Evolutionary conservation across 1,140 invertebrate species (phyloP).

Genomic region (Homalodisca vitripennis): DNA sequence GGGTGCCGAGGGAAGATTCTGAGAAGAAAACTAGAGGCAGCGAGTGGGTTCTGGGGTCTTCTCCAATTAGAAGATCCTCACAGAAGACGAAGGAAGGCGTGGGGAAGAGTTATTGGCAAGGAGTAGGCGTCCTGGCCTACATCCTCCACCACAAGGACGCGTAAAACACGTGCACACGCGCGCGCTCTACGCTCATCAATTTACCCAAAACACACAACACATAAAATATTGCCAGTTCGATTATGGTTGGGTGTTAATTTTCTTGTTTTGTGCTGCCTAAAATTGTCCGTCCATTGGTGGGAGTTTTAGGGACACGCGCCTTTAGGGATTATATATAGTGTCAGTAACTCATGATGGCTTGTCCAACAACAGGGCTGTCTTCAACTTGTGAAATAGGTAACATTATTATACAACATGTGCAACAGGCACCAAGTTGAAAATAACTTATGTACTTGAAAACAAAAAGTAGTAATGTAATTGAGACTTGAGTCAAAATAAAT

Average conservation of each 20-base stretch:
- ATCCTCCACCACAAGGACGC: constrained; percentile 9
- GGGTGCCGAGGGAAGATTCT: background rate
- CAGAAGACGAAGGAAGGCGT: constrained; percentile 19
- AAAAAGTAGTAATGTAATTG: too few species aligned
- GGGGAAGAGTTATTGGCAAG: constrained; percentile 21
- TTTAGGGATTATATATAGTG: too few species aligned
- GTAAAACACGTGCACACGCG: background rate
- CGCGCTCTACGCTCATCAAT: constrained; percentile 12
- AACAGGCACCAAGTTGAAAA: too few species aligned
- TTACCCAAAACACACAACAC: constrained; percentile 20
- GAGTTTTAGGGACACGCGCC: background rate
- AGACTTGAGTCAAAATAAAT: too few species aligned
- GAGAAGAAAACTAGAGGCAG: too few species aligned
- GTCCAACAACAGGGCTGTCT: too few species aligned
- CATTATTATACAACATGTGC: too few species aligned
- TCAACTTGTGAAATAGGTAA: too few species aligned
- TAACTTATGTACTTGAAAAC: too few species aligned
- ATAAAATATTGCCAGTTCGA: constrained; percentile 24
- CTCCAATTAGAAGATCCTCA: constrained; percentile 18
- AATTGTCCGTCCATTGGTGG: background rate
- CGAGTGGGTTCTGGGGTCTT: background rate
- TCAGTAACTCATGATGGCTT: too few species aligned
- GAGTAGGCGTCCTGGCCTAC: constrained; percentile 17
- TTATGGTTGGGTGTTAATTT: constrained; percentile 23
- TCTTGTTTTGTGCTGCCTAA: constrained; percentile 14